A percentile compares a stretch with the other conserved stretches of the same genome.
phyloP scores from a whole-genome alignment of 37 sponge, comb jelly and placozoan species.

The Tethya wilhelma region DNA sequence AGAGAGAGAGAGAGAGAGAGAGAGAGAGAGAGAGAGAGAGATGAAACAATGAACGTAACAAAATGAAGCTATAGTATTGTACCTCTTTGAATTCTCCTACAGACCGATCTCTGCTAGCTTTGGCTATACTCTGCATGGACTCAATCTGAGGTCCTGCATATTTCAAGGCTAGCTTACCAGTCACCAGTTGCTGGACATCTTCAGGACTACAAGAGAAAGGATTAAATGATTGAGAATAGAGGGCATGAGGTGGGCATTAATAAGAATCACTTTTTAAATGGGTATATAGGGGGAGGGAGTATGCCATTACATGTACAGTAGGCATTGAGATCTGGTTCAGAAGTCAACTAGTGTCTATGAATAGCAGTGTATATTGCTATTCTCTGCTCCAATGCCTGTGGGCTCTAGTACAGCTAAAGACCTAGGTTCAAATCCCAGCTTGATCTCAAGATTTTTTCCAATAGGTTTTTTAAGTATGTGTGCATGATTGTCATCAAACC shows the following conservation, averaged over 20 bases:
- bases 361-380: too few species aligned
- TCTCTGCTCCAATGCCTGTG: too few species aligned
- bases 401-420: too few species aligned
- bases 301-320: background rate
- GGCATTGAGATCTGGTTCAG: background rate
- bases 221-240: background rate
- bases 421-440: too few species aligned
- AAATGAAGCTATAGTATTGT: background rate
- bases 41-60: too few species aligned
- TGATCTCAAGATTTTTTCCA: too few species aligned
- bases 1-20: constrained; percentile 48
- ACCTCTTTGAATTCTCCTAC: constrained; percentile 88
- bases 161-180: constrained; percentile 89
- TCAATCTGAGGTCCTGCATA: constrained; percentile 82
- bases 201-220: constrained; percentile 66
- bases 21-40: constrained; percentile 60
- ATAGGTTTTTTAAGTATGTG: too few species aligned
- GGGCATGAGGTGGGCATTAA: background rate
- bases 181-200: constrained; percentile 91
- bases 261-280: background rate
- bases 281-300: background rate
- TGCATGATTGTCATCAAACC: constrained; percentile 36
- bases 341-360: background rate
- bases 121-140: constrained; percentile 92
- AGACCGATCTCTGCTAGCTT: constrained; percentile 88